Evolutionary conservation across 2,113 vertebrate genomes (phyloP).

Genomic region (Cyanoderma ruficeps): DNA sequence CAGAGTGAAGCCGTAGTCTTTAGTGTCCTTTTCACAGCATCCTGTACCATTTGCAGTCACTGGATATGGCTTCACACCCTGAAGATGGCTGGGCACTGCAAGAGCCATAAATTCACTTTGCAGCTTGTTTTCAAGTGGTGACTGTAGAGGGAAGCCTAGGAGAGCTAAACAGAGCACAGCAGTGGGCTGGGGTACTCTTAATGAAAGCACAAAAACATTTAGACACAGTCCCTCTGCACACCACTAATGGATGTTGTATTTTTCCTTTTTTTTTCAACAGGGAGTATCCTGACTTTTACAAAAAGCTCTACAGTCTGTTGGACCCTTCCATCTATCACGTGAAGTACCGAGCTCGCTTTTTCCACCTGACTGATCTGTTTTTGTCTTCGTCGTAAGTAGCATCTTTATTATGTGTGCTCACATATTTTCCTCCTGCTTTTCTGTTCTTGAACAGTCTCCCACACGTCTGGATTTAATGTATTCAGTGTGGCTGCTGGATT

Average conservation of each 20-base stretch:
- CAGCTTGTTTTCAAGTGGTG: not conserved
- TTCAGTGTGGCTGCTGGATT: not conserved
- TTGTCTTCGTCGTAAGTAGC: conserved; percentile 91
- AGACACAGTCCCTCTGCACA: not conserved
- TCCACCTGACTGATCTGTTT: conserved; percentile 89
- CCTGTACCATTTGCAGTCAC: not conserved
- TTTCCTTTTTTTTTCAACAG: conserved; percentile 58
- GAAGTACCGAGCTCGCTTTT: conserved; percentile 93
- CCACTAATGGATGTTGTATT: not conserved
- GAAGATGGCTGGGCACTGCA: not conserved
- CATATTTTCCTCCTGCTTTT: not conserved
- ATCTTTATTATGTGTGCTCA: not conserved
- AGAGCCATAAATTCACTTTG: not conserved
- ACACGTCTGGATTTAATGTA: not conserved
- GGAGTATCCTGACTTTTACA: conserved; percentile 96
- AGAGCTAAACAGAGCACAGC: not conserved
- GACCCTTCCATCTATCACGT: conserved; percentile 91
- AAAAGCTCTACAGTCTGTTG: conserved; percentile 90
- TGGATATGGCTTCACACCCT: not conserved
- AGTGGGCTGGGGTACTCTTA: not conserved
- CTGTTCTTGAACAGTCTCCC: not conserved
- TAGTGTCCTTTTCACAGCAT: not conserved
- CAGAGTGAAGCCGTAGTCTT: not conserved
- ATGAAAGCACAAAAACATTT: not conserved
- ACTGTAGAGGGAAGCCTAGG: not conserved